Base-by-base conservation (phyloP, 2,888 invertebrate genomes). In the Temnothorax rugatulus region DNA sequence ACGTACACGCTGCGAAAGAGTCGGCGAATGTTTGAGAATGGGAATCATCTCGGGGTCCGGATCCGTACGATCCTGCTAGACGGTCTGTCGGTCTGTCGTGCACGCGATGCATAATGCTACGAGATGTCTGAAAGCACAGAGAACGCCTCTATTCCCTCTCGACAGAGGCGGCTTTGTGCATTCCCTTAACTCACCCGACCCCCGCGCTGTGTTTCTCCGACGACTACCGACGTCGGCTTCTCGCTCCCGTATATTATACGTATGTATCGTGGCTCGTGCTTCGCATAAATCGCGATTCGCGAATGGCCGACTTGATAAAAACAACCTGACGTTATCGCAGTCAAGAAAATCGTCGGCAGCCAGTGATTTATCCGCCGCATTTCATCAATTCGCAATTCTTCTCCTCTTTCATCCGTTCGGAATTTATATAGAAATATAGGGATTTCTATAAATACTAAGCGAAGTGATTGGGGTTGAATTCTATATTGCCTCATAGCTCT, bases 81-180 rank as follows among this genome's bases (percentile, higher is more conserved):
- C 84, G 84, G 84, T 84, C 89, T 84, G 84, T 88, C 85, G 87
- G 86, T 76, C 76, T 86, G 88, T 90, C 87, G 87, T 77, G 84
- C 87, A 82, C 85, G 89, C 74, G 83, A 88, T 82, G 84, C 86
- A 90, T 90, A 90, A 90, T 87, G 83, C 84, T 71, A 82, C 82
- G 87, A 86, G 87, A 86, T 91, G 89, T 87, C 90, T 91, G 90
- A 87, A 86, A 87, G 88, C 83, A 91, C 90, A 90, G 90, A 87
- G 88, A 87, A 85, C 76, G 89, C 84, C 90, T 91, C 87, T 90
- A 87, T 90, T 89, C 87, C 87, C 86, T 86, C 84, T 86, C 73
- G 85, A 91, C 90, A 90, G 87, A 90, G 85, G 88, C 87, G 87
- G 89, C 90, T 90, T 91, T 90, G 90, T 90, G 86, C 89, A 66